A percentile compares a stretch with the other conserved stretches of the same genome.
Conservation (phyloP, 2,113 vertebrate species). For the Apteryx mantelli region DNA sequence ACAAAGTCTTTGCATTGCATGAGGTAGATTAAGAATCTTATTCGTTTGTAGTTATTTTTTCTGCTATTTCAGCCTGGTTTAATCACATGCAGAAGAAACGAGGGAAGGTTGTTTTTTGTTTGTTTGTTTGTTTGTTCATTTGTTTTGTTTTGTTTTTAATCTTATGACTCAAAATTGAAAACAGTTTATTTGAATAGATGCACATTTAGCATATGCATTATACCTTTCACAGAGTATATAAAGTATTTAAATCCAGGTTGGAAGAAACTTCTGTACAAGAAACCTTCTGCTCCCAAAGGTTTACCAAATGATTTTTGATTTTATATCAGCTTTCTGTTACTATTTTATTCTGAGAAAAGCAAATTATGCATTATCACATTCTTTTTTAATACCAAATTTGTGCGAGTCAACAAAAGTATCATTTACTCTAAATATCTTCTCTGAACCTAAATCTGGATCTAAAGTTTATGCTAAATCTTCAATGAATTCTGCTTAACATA, state of each 20-base stretch:
- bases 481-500: background rate
- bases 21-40: background rate
- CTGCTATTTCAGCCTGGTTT: background rate
- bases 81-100: background rate
- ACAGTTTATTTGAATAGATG: background rate
- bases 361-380: too few relatives aligned
- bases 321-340: background rate
- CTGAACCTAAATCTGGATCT: background rate
- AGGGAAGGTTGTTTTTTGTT: background rate
- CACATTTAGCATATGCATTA: background rate
- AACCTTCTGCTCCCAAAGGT: background rate
- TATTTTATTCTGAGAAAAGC: background rate
- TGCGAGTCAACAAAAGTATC: background rate
- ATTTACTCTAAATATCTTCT: background rate
- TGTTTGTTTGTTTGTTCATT: too few relatives aligned
- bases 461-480: background rate
- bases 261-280: background rate
- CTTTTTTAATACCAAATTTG: background rate
- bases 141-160: background rate
- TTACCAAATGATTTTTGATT: background rate
- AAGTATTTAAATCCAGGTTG: background rate
- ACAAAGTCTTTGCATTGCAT: background rate
- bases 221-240: background rate
- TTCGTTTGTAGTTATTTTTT: background rate
- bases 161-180: background rate